Conservation (phyloP, 2,888 invertebrate genomes). For the Germaria angustata region DNA sequence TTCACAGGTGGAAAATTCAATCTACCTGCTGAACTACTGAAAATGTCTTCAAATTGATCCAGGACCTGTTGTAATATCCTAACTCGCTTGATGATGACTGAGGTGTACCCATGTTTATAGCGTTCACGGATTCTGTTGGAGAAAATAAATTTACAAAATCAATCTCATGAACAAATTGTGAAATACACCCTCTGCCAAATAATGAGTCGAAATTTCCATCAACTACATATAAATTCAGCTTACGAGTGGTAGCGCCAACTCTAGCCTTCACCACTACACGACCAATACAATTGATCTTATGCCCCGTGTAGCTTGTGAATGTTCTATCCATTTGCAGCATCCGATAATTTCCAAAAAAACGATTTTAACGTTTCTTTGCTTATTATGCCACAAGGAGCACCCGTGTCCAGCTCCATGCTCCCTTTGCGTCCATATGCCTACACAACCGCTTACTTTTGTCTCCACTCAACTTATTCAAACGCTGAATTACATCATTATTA, state of each 20-base stretch:
- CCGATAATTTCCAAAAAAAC: too few species aligned
- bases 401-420: background rate
- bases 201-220: slow-evolving; percentile 29
- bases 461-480: background rate
- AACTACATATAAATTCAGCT: slow-evolving; percentile 31
- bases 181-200: slow-evolving; percentile 36
- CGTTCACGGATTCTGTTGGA: background rate
- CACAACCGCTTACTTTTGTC: background rate
- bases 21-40: background rate
- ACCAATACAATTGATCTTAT: too few species aligned
- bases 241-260: slow-evolving; percentile 7
- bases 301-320: too few species aligned
- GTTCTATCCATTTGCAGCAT: too few species aligned
- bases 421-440: slow-evolving; percentile 16
- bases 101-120: slow-evolving; percentile 19
- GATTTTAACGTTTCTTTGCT: too few species aligned
- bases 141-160: slow-evolving; percentile 29
- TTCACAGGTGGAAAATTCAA: slow-evolving; percentile 22
- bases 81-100: background rate
- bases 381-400: too few species aligned
- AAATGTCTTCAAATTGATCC: too few species aligned
- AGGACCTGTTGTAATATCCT: background rate
- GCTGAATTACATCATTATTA: too few species aligned
- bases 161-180: slow-evolving; percentile 32
- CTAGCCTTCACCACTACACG: slow-evolving; percentile 4